Percentiles rank a stretch among this genome's conserved stretches.
phyloP scores from a whole-genome alignment of 1,140 invertebrate species.

The Aphis gossypii region DNA sequence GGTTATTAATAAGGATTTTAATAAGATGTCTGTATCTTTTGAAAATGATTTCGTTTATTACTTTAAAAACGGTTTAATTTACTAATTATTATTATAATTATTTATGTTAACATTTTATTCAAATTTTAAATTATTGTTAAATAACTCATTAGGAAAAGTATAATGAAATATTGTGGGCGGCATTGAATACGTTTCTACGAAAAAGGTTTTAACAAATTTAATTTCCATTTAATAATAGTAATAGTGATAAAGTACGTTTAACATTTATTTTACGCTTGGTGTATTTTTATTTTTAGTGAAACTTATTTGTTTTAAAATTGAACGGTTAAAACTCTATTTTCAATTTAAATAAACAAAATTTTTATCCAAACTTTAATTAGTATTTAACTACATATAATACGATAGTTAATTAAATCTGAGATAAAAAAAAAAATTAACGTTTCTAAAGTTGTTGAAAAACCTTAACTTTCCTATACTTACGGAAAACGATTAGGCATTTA shows the following conservation, averaged over 20 bases:
- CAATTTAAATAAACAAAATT: background rate
- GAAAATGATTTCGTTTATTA: background rate
- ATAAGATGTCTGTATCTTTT: background rate
- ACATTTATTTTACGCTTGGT: background rate
- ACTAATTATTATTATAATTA: background rate
- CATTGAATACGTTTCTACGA: background rate
- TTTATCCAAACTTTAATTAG: background rate
- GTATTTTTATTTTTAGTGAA: background rate
- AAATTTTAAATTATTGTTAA: conserved; percentile 1
- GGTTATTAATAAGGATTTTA: background rate
- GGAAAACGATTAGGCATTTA: background rate
- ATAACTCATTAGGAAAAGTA: background rate
- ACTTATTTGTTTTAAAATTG: background rate
- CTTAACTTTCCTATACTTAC: background rate
- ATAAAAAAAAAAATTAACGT: background rate
- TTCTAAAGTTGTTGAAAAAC: background rate
- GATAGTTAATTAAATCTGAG: background rate
- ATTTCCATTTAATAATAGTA: background rate
- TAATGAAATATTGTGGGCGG: background rate
- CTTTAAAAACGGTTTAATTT: background rate
- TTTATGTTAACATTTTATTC: background rate
- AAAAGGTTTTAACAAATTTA: background rate
- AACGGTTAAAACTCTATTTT: background rate
- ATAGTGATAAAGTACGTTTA: background rate
- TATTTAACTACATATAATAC: background rate